Evolutionary conservation across 1,140 invertebrate genomes (phyloP), one percentile per base, ranked within the genome.

Genomic region (Limonius californicus): DNA sequence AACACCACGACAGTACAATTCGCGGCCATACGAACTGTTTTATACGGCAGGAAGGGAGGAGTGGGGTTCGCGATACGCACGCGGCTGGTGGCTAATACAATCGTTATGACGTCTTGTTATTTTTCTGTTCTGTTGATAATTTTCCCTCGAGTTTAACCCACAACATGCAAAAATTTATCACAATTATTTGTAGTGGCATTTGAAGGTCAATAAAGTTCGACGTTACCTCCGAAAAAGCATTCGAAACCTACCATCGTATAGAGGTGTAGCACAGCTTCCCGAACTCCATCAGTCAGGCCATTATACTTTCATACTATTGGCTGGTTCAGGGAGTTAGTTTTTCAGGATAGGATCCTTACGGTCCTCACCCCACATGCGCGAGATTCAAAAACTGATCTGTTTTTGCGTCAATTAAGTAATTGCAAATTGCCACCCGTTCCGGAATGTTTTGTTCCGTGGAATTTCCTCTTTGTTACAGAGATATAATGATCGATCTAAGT

Each of bases 211-310:
- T n/a, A n/a, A n/a, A n/a, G n/a, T n/a, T n/a, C n/a, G n/a, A 16
- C 21, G 19, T n/a, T n/a, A n/a, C n/a, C n/a, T n/a, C 23, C 12
- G 21, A 42, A 7, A 42, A 42, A 6, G 35, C 6, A 8, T 42
- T 16, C 4, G 8, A 14, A 43, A 4, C 11, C 7, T 19, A 58
- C 43, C 4, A 27, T 27, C 9, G 23, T 4, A 9, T 9, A 9
- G 23, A 27, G 23, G 23, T 27, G 23, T 27, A 27, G 3, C 42
- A 19, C 11, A 12, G 59, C 20, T 15, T 65, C 50, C 54, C 61
- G 68, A 67, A 55, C 61, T 54, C 57, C 61, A 55, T 39, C 42
- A 57, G 64, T 70, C 66, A 70, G 58, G 50, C 68, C 66, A 70
- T 68, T 66, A 64, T 68, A 27, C 60, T 54, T 56, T 16, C n/a